phyloP scores from a whole-genome alignment of 1,140 invertebrate species.

The Macrosteles quadrilineatus region DNA sequence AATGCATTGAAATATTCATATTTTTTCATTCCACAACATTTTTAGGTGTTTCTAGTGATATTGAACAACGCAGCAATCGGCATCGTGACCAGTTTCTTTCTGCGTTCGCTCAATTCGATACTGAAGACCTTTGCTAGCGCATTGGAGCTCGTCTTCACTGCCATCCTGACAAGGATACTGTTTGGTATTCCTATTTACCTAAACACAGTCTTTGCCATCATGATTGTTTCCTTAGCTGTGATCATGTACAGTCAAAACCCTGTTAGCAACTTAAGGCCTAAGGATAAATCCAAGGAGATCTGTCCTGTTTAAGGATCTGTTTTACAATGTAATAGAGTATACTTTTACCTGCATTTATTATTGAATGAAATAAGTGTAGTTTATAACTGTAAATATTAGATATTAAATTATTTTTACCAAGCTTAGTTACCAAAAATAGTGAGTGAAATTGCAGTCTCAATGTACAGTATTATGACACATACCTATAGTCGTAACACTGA shows the following conservation, averaged over 20 bases:
- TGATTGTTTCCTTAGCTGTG: constrained; percentile 80
- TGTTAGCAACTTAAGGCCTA: constrained; percentile 53
- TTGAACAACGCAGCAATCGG: constrained; percentile 89
- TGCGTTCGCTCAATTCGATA: constrained; percentile 93
- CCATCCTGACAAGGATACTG: constrained; percentile 84
- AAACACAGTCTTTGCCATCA: constrained; percentile 81
- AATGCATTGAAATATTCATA: too few species aligned
- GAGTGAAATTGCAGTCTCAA: too few species aligned
- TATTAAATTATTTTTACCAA: too few species aligned
- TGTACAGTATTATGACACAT: too few species aligned
- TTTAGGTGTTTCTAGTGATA: constrained; percentile 75
- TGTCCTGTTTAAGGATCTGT: too few species aligned
- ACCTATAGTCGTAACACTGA: too few species aligned
- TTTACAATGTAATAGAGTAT: too few species aligned
- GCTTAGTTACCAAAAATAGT: too few species aligned
- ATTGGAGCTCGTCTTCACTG: constrained; percentile 89
- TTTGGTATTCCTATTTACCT: constrained; percentile 85
- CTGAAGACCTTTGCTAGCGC: constrained; percentile 96
- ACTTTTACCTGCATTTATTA: too few species aligned
- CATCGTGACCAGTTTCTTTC: constrained; percentile 91
- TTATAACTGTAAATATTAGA: too few species aligned
- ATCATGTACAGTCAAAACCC: constrained; percentile 90
- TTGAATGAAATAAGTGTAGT: too few species aligned
- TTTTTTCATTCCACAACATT: constrained; percentile 29
- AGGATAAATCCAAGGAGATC: too few species aligned